A percentile compares a stretch with the other conserved stretches of the same genome.
These are phyloP conservation scores for Gracilinanus agilis DNA, from an alignment of 2,113 vertebrate species.

Conservation along the genomic window DNA sequence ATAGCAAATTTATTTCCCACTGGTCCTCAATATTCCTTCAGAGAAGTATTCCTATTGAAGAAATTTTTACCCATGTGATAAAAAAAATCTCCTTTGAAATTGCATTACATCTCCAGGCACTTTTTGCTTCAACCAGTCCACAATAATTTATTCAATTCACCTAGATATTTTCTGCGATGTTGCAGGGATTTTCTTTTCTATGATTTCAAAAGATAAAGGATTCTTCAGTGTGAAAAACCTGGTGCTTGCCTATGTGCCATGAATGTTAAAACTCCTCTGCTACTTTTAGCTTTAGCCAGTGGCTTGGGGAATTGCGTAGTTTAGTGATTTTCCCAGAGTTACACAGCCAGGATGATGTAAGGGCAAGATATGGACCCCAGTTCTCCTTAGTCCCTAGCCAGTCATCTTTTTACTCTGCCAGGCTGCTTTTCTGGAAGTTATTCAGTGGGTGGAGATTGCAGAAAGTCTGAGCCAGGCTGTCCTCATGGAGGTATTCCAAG, in stretches of 20 bases:
- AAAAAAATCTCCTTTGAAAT: conserved; percentile 66
- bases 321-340: not conserved
- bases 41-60: conserved; percentile 59
- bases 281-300: not conserved
- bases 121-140: conserved; percentile 56
- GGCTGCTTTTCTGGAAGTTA: too few species aligned
- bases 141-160: conserved; percentile 59
- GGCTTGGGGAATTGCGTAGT: not conserved
- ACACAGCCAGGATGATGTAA: not conserved
- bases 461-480: not conserved
- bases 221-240: not conserved
- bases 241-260: not conserved
- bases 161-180: not conserved
- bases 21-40: conserved; percentile 34
- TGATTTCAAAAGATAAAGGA: not conserved
- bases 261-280: not conserved
- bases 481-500: not conserved
- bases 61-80: conserved; percentile 61
- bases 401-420: too few species aligned
- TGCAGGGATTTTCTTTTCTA: not conserved
- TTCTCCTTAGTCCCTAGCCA: not conserved
- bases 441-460: not conserved
- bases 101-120: conserved; percentile 53
- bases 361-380: not conserved
- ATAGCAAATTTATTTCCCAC: conserved; percentile 45